Conservation (phyloP, 1,140 invertebrate genomes). For the Trichonephila clavata region DNA sequence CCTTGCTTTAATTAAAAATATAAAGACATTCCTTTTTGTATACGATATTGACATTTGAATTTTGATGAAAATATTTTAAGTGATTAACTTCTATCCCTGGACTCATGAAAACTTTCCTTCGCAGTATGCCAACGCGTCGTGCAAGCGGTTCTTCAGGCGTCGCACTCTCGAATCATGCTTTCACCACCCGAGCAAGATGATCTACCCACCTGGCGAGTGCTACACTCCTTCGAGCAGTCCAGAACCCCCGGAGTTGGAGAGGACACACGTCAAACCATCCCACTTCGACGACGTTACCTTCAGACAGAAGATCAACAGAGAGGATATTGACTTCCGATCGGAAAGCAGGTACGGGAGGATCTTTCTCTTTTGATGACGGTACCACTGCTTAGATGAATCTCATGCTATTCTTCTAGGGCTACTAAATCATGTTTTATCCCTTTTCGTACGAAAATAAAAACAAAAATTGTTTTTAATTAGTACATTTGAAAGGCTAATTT, state of each 20-base stretch:
- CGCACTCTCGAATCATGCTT: constrained; percentile 90
- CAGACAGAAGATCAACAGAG: constrained; percentile 86
- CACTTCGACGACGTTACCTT: constrained; percentile 78
- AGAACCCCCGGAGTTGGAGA: constrained; percentile 80
- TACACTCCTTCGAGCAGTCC: constrained; percentile 87
- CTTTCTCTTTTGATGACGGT: no score
- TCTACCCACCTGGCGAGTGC: constrained; percentile 91
- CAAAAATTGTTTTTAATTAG: no score
- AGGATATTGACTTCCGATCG: constrained; percentile 89
- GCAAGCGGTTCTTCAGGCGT: constrained; percentile 91
- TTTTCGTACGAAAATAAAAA: no score
- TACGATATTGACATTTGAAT: no score
- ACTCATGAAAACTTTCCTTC: neutral
- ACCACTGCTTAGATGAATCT: no score
- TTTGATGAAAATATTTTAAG: no score
- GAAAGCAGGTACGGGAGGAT: constrained; percentile 89
- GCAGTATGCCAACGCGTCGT: constrained; percentile 92
- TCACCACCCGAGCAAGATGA: constrained; percentile 95
- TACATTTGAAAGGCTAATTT: no score
- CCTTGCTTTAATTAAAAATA: no score
- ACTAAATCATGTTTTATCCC: no score
- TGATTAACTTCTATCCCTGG: no score
- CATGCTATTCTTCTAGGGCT: no score
- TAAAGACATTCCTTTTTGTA: no score
- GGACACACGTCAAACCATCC: constrained; percentile 75